Conservation (phyloP, 2,888 invertebrate species). For the Erebia palarica region DNA sequence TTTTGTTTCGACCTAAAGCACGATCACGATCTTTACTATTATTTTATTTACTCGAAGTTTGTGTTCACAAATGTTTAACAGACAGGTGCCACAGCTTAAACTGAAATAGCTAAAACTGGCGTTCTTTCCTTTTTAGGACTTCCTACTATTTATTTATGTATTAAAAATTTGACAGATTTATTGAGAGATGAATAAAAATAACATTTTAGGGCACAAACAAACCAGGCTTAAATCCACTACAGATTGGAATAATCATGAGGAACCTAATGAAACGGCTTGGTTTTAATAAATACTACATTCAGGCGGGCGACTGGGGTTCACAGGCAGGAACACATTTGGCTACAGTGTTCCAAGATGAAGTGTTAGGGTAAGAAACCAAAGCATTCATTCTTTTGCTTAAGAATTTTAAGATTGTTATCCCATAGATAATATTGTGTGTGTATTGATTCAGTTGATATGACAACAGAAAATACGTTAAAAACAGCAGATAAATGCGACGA, state of each 20-base stretch:
- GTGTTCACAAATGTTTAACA: too few relatives aligned
- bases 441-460: neutral
- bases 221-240: constrained; percentile 82
- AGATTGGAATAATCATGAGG: constrained; percentile 84
- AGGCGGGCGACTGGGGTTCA: constrained; percentile 92
- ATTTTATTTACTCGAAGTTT: neutral
- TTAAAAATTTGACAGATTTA: too few relatives aligned
- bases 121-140: too few relatives aligned
- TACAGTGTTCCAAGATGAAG: constrained; percentile 83
- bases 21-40: neutral
- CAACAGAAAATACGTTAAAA: too few relatives aligned
- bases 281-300: constrained; percentile 85
- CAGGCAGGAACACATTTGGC: constrained; percentile 83
- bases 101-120: too few relatives aligned
- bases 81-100: too few relatives aligned
- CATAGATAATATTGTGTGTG: neutral
- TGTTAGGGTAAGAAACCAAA: constrained; percentile 64
- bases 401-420: neutral
- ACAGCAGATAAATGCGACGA: too few relatives aligned
- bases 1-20: neutral
- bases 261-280: constrained; percentile 89
- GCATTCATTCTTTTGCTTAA: neutral
- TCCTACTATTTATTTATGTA: too few relatives aligned
- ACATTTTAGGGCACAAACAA: constrained; percentile 78
- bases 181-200: neutral